Conservation (phyloP, 53 echinoderm and acorn worm genomes). For the Mesocentrotus franciscanus region DNA sequence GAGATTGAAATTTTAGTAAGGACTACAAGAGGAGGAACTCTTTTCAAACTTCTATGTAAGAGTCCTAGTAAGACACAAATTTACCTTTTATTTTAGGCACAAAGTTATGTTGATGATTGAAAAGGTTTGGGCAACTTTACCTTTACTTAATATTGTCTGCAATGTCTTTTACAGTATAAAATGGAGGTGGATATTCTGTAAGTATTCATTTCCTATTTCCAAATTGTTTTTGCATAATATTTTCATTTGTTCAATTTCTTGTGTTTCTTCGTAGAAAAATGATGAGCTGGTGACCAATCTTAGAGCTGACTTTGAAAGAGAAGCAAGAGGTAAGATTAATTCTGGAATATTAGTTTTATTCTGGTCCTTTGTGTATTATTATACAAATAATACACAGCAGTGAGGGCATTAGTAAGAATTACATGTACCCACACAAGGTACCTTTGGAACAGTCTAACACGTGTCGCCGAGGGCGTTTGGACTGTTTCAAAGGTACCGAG, state of each 20-base stretch:
- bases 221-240: neutral
- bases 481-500: no score
- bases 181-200: no score
- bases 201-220: neutral
- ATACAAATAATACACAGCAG: no score
- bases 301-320: constrained; percentile 94
- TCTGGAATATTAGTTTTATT: neutral
- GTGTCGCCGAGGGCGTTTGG: no score
- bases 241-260: neutral
- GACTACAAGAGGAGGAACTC: no score
- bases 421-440: no score
- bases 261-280: constrained; percentile 78
- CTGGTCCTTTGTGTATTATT: neutral
- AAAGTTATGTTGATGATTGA: neutral
- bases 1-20: no score
- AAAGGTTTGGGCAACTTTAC: neutral
- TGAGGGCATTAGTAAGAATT: no score
- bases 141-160: neutral
- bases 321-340: constrained; percentile 86
- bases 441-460: no score
- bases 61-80: no score
- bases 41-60: no score
- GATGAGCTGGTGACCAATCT: constrained; percentile 92
- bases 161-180: neutral
- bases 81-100: neutral